These are phyloP conservation scores for Scytalopus superciliaris DNA, from an alignment of 2,113 vertebrate species.

Conservation along the genomic window DNA sequence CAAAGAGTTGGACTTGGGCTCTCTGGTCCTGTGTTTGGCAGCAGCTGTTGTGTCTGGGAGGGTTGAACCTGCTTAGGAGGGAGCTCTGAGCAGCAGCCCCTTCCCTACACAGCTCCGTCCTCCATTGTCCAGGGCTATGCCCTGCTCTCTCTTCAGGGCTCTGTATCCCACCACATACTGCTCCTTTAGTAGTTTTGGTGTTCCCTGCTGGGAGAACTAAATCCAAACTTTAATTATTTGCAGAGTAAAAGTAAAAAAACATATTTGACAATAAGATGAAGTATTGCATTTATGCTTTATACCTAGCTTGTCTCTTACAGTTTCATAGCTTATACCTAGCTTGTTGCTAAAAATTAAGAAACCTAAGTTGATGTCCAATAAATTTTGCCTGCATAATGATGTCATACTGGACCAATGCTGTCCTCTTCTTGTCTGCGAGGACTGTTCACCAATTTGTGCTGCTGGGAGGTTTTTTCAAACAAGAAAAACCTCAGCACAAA, in stretches of 20 bases:
- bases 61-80: neutral
- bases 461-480: neutral
- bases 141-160: fast-evolving
- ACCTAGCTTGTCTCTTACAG: neutral
- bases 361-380: neutral
- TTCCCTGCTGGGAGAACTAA: neutral
- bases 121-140: fast-evolving
- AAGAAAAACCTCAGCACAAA: neutral
- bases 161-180: neutral
- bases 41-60: neutral
- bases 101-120: fast-evolving
- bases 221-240: neutral
- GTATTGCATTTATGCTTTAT: neutral
- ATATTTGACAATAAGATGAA: neutral
- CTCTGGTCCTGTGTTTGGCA: neutral
- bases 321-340: neutral
- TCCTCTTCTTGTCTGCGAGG: neutral
- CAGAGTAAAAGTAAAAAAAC: neutral
- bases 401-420: neutral
- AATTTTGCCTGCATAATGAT: neutral
- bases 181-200: neutral
- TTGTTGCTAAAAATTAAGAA: neutral
- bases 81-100: fast-evolving
- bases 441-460: neutral
- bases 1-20: too few relatives aligned